Conservation (phyloP, 2,113 vertebrate genomes). For the Strix uralensis region DNA sequence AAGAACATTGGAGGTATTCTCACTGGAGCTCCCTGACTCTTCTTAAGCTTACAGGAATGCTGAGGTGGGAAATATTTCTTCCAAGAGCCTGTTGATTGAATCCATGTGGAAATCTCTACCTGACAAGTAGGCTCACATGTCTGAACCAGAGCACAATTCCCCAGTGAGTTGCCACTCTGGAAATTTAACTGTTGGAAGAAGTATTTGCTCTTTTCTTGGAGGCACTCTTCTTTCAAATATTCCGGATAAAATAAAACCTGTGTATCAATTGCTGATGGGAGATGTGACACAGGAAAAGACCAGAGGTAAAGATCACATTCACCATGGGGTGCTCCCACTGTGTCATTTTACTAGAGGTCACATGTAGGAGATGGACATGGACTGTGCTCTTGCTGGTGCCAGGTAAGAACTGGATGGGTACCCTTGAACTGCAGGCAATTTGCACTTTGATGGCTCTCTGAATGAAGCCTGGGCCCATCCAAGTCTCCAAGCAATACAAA, state of each 20-base stretch:
- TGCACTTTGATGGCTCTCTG: background rate
- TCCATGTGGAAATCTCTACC: background rate
- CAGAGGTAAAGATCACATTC: background rate
- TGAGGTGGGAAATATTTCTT: background rate
- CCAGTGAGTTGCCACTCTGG: background rate
- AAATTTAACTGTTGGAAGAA: background rate
- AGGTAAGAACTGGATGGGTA: background rate
- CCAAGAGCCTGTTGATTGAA: background rate
- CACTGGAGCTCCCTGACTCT: background rate
- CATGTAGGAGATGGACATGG: background rate
- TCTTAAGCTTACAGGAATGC: background rate
- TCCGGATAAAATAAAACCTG: background rate
- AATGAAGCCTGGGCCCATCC: background rate
- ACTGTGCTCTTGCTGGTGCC: background rate
- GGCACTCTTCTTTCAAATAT: background rate
- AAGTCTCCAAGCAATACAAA: background rate
- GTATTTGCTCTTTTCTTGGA: background rate
- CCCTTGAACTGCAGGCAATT: background rate
- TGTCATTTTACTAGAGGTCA: background rate
- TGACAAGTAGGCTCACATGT: background rate
- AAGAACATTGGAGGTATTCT: background rate
- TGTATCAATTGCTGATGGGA: background rate
- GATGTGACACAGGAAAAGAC: background rate
- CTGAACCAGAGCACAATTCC: background rate
- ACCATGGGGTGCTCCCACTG: background rate